Base-by-base conservation (phyloP, 2,888 invertebrate genomes). In the Hyposoter dolosus region DNA sequence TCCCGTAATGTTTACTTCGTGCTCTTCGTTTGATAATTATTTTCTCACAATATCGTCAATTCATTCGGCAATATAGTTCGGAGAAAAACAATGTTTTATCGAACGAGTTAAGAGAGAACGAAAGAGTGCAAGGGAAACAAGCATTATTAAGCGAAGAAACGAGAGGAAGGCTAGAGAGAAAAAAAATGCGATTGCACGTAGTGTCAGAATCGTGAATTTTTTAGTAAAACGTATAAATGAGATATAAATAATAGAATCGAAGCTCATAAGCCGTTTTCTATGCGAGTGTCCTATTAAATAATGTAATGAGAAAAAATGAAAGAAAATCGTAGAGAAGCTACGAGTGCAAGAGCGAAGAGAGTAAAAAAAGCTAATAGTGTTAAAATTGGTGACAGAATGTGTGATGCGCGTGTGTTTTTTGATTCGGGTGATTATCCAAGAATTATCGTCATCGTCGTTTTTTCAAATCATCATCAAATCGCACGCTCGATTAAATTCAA, bases 181-280 rank as follows among this genome's bases (percentile, higher is more conserved):
- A 60, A 28, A 60, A 6, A 60, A 60, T n/a, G 56, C 40, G 35
- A 17, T 19, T 66, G 40, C 60, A 69, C 74, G 17, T 72, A 77
- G 76, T 85, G 77, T 69, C 82, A 40, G 40, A 66, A 78, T 83
- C 53, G 60, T 40, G 32, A 66, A 15, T 66, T 83, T 83, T 83
- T 76, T 79, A 76, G 40, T 65, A 72, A 68, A 83, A 50, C 28
- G 66, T 66, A 65, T 47, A 47, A n/a, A 76, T 28, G 50, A 75
- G 75, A 72, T 72, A 68, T 43, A 80, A 72, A 45, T 45, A 35
- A 60, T 77, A 71, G 69, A 66, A 56, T 79, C 79, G 85, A 65
- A 83, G 83, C 83, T 79, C 83, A 81, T 82, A 47, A 77, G 80
- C 65, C 40, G 69, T 81, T 84, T 82, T 83, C 76, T 77, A 87